phyloP scores from a whole-genome alignment of 2,888 invertebrate genomes.

The Machimus atricapillus region DNA sequence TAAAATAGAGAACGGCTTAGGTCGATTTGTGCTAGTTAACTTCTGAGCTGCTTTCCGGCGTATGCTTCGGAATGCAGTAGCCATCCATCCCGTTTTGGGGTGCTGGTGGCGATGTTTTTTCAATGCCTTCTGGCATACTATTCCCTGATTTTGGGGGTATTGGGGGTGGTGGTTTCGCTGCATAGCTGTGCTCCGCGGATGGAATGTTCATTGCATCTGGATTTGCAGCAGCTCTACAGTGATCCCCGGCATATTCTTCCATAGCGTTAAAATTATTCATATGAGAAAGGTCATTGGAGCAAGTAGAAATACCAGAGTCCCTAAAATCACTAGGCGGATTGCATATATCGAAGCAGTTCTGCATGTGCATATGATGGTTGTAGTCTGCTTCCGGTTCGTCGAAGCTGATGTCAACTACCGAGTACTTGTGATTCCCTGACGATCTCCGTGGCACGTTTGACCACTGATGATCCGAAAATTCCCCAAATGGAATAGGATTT shows the following conservation, averaged over 20 bases:
- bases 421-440: slow-evolving; percentile 59
- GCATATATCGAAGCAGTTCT: slow-evolving; percentile 41
- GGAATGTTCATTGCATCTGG: slow-evolving; percentile 44
- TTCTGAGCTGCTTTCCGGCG: slow-evolving; percentile 42
- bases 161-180: slow-evolving; percentile 53
- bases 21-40: neutral
- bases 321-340: slow-evolving; percentile 59
- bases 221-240: slow-evolving; percentile 42
- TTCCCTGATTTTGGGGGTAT: slow-evolving; percentile 59
- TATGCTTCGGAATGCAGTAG: slow-evolving; percentile 55
- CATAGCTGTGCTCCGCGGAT: neutral
- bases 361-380: slow-evolving; percentile 49
- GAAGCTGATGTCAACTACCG: slow-evolving; percentile 63
- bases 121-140: neutral
- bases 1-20: neutral
- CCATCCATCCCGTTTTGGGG: slow-evolving; percentile 53
- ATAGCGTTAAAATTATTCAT: slow-evolving; percentile 57
- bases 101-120: slow-evolving; percentile 46
- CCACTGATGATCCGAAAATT: slow-evolving; percentile 54
- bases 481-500: slow-evolving; percentile 60
- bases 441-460: neutral
- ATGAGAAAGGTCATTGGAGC: slow-evolving; percentile 58
- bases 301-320: slow-evolving; percentile 62
- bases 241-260: slow-evolving; percentile 27
- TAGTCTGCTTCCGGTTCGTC: slow-evolving; percentile 62